Evolutionary conservation across 2,113 vertebrate genomes (phyloP).

Genomic region (Istiophorus platypterus): DNA sequence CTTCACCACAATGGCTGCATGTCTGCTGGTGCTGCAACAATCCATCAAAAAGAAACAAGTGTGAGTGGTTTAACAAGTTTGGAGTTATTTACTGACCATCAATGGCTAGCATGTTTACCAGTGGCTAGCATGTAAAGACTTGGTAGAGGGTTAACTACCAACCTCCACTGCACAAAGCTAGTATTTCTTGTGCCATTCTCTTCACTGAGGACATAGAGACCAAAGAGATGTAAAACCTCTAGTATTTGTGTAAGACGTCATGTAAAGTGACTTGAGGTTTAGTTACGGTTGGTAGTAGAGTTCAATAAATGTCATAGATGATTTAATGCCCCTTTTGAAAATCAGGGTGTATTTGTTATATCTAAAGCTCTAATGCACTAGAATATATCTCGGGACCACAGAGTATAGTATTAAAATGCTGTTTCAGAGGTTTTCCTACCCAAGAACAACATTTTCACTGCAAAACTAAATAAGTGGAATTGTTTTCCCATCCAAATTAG

Average conservation of each 20-base stretch:
- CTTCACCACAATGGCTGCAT: no score
- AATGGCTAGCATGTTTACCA: neutral
- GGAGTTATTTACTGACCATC: no score
- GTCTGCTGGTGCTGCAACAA: no score
- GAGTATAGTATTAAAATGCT: neutral
- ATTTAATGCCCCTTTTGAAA: slow-evolving; percentile 9
- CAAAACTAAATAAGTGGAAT: neutral
- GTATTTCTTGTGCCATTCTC: neutral
- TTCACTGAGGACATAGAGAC: neutral
- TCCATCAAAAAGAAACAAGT: no score
- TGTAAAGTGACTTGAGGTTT: neutral
- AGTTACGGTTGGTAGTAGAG: neutral
- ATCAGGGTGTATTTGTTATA: neutral
- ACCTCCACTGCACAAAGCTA: neutral
- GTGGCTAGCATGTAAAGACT: neutral
- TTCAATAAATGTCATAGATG: slow-evolving; percentile 8
- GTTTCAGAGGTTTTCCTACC: slow-evolving; percentile 10
- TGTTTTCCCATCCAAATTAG: slow-evolving; percentile 5
- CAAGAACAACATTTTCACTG: slow-evolving; percentile 17
- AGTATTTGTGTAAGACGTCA: neutral
- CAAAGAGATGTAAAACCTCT: neutral
- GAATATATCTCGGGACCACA: neutral
- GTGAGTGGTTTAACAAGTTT: no score
- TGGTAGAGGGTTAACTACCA: neutral
- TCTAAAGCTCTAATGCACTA: neutral